Evolutionary conservation across 2,888 invertebrate species (phyloP).

Genomic region (Nymphalis c-album): DNA sequence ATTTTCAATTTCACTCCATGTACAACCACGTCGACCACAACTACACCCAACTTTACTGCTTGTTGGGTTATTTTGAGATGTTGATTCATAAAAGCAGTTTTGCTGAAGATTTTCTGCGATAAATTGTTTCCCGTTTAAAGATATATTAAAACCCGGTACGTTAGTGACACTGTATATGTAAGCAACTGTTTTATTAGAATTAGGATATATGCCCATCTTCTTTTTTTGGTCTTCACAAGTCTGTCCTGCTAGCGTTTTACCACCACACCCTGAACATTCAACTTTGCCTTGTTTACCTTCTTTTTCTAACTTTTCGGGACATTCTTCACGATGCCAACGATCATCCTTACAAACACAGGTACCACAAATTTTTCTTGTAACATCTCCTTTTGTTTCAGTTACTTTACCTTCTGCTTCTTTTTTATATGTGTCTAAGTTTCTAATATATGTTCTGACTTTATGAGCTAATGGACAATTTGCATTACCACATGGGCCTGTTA

Average conservation of each 20-base stretch:
- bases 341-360: constrained; percentile 70
- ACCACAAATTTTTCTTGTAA: constrained; percentile 63
- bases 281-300: constrained; percentile 38
- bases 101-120: constrained; percentile 49
- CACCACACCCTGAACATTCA: constrained; percentile 60
- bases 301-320: constrained; percentile 50
- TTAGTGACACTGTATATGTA: constrained; percentile 55
- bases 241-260: constrained; percentile 51
- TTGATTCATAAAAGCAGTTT: constrained; percentile 38
- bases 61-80: constrained; percentile 26
- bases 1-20: constrained; percentile 30
- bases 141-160: constrained; percentile 51
- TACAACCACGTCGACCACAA: constrained; percentile 41
- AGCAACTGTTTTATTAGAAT: constrained; percentile 51
- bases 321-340: constrained; percentile 63
- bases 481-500: constrained; percentile 74
- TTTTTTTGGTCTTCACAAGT: constrained; percentile 62
- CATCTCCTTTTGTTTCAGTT: constrained; percentile 46
- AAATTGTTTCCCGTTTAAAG: constrained; percentile 52
- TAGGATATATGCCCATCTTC: constrained; percentile 55
- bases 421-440: constrained; percentile 66
- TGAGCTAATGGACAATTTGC: constrained; percentile 69
- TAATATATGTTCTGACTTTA: constrained; percentile 68
- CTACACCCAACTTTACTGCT: constrained; percentile 43
- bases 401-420: constrained; percentile 51